Percentiles rank a stretch among this genome's conserved stretches.
These are phyloP conservation scores for Pungitius pungitius DNA, from an alignment of 2,113 vertebrate species.

Conservation along the genomic window DNA sequence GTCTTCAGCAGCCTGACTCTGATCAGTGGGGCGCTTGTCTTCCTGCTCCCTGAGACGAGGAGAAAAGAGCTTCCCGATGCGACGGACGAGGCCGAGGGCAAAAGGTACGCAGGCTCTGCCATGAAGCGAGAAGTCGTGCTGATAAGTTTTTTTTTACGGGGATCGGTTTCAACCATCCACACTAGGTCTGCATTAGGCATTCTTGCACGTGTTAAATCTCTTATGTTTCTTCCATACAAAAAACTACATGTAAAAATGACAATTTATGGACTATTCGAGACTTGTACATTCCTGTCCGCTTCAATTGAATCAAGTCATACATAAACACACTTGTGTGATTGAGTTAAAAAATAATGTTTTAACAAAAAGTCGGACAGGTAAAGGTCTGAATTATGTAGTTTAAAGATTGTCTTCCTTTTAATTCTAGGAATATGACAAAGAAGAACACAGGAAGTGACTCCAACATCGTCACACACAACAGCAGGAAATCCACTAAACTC, in stretches of 20 bases:
- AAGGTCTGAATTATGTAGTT: not conserved
- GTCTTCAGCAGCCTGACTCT: constrained; percentile 75
- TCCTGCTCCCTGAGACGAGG: constrained; percentile 83
- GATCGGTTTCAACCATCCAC: not conserved
- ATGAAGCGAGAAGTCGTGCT: not conserved
- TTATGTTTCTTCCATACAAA: not conserved
- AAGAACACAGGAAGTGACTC: constrained; percentile 7
- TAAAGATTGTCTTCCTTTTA: constrained; percentile 7
- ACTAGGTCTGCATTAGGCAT: not conserved
- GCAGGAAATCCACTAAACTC: constrained; percentile 34
- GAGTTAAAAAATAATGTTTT: not conserved
- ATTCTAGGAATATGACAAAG: constrained; percentile 7
- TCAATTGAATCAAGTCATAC: not conserved
- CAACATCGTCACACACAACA: not conserved
- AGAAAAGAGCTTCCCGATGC: constrained; percentile 76
- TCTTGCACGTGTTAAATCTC: not conserved
- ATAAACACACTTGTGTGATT: not conserved
- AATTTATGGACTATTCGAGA: not conserved
- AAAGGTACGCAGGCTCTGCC: constrained; percentile 18
- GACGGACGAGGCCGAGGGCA: constrained; percentile 30
- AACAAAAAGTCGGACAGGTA: not conserved
- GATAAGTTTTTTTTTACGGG: not conserved
- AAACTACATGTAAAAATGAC: not conserved
- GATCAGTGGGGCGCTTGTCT: constrained; percentile 59
- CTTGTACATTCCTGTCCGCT: not conserved